Percentiles rank a stretch among this genome's conserved stretches.
Evolutionary conservation across 2,888 invertebrate species (phyloP).

Genomic region (Belgica antarctica): DNA sequence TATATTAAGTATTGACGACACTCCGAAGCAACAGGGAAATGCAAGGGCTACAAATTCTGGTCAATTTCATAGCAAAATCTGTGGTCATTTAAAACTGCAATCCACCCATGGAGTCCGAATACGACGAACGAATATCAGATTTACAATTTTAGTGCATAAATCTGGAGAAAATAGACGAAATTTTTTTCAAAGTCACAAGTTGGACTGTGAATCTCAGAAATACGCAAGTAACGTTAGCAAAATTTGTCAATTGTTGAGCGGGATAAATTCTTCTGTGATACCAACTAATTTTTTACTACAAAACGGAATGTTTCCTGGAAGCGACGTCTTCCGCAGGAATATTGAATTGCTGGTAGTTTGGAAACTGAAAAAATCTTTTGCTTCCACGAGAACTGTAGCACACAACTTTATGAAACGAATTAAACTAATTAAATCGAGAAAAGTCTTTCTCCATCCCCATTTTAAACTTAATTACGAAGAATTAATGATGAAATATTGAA

Average conservation of each 20-base stretch:
- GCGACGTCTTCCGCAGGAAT: neutral
- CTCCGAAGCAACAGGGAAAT: too few species aligned
- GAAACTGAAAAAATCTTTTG: slow-evolving; percentile 26
- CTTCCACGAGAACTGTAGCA: neutral
- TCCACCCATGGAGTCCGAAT: too few species aligned
- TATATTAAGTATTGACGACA: slow-evolving; percentile 3
- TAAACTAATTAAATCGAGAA: neutral
- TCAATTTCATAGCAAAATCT: too few species aligned
- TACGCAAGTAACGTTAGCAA: too few species aligned
- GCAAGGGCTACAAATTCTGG: too few species aligned
- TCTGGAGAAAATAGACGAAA: neutral
- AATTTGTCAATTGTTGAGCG: slow-evolving; percentile 14
- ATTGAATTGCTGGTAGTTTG: slow-evolving; percentile 12
- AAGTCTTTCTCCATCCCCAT: neutral
- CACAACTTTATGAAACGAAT: neutral
- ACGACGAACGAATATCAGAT: too few species aligned
- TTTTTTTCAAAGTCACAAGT: neutral
- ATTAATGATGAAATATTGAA: neutral
- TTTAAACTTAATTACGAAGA: too few species aligned
- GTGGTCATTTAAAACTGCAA: too few species aligned
- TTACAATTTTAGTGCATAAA: slow-evolving; percentile 9
- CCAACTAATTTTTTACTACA: slow-evolving; percentile 20
- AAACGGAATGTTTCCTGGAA: neutral
- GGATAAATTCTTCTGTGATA: slow-evolving; percentile 26
- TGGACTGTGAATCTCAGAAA: neutral